Evolutionary conservation across 2,797 vertebrate species (phyloP).

Genomic region (Capromys pilorides): DNA sequence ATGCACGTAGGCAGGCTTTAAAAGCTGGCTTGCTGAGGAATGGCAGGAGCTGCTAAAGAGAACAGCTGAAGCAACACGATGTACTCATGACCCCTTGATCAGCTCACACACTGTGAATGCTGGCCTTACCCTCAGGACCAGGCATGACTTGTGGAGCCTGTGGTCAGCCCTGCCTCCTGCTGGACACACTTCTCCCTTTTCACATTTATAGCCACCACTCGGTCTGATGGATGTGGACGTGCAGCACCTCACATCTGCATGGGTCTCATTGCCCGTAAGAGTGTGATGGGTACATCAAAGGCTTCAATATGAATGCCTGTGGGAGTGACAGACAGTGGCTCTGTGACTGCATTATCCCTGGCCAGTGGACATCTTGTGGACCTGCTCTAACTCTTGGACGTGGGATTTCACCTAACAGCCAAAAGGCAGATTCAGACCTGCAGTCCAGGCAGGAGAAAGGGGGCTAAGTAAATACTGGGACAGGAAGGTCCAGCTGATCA

Average conservation of each 20-base stretch:
- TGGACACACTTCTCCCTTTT: background rate
- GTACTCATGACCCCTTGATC: too few species aligned
- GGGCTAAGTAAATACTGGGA: background rate
- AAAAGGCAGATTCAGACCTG: background rate
- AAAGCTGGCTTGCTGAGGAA: background rate
- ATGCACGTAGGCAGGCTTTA: background rate
- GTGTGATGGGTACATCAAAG: background rate
- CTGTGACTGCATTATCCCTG: background rate
- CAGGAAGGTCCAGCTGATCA: accelerated
- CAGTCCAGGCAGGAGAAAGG: background rate
- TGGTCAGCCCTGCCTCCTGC: background rate
- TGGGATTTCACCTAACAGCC: background rate
- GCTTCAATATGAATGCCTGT: background rate
- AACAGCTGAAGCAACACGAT: background rate
- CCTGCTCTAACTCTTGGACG: accelerated
- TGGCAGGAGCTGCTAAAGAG: background rate
- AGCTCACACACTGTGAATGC: background rate
- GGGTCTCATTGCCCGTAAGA: background rate
- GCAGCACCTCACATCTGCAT: background rate
- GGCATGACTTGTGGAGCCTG: background rate
- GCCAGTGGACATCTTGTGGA: background rate
- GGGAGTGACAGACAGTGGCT: background rate
- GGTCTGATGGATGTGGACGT: background rate
- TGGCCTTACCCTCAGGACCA: background rate
- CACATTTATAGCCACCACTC: background rate